Base-by-base conservation (phyloP, 2,113 vertebrate genomes). In the Phasianus colchicus region DNA sequence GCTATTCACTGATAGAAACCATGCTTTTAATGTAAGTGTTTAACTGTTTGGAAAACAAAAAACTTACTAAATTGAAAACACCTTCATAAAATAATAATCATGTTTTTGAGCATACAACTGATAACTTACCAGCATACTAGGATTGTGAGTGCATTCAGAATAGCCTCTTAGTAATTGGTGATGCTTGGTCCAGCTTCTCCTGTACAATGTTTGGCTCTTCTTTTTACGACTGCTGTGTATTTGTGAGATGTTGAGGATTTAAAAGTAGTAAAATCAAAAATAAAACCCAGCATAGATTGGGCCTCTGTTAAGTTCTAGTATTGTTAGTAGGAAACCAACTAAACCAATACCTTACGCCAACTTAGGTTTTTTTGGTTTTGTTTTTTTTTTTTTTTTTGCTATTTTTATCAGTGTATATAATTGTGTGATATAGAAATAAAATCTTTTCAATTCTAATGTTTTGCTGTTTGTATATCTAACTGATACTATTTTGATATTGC, bases 401-500 rank as follows among this genome's bases (percentile, higher is more conserved):
- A 12, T 67, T 90, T 95, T 92, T 94, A 32, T 75, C 20, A 24
- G 43, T 40, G 5, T 55, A 13, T 76, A 15, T 64, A 71, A 58
- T 78, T 80, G n/a, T 22, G 25, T 45, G 40, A 74, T 55, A 13
- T 4, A 58, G 43, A 89, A 88, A 77, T 76, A 82, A 89, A 50
- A 60, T 54, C 11, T 64, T 95, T 93, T 90, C 36, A 24, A 78
- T 90, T 43, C 19, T 67, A 42, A 80, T 47, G 45, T 86, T 45
- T 83, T 93, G 54, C 52, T 84, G 64, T 77, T 13, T 86, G 57
- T 85, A n/a, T 78, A 64, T 79, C 90, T 92, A 81, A 91, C 52
- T 91, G 64, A 64, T 38, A 47, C 13, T 89, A 61, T 77, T 92
- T 32, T 81, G 11, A 32, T 88, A 43, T 90, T 72, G 64, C 15